phyloP scores from a whole-genome alignment of 64 coral and sea anemone species.

The Stichodactyla mertensii region DNA sequence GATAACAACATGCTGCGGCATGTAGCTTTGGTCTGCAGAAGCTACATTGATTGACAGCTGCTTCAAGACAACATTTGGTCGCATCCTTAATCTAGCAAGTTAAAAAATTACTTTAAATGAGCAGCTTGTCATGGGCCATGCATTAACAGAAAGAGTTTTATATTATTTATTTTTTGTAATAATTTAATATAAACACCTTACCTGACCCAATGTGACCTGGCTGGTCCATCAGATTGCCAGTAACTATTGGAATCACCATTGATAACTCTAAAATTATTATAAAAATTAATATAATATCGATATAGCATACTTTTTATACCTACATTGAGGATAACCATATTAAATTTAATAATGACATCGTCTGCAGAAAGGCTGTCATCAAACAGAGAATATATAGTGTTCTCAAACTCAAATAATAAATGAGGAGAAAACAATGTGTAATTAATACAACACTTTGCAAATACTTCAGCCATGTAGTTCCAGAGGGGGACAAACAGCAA shows the following conservation, averaged over 20 bases:
- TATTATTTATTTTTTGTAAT: not conserved
- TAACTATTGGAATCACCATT: conserved; percentile 91
- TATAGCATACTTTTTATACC: not conserved
- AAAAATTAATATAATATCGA: conserved; percentile 1
- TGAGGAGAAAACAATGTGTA: no score
- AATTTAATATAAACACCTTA: not conserved
- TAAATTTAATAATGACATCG: no score
- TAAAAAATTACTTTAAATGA: no score
- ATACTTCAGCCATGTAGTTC: no score
- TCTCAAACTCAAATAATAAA: no score
- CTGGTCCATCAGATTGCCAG: conserved; percentile 99
- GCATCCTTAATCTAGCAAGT: conserved; percentile 73
- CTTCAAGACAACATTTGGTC: conserved; percentile 97
- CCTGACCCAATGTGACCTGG: conserved; percentile 99
- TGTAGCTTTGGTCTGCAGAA: conserved; percentile 96
- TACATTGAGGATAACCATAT: not conserved
- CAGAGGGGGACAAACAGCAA: no score
- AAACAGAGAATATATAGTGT: no score
- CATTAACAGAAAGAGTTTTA: no score
- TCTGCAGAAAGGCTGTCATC: no score
- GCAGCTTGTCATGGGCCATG: no score
- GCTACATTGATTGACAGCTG: conserved; percentile 94
- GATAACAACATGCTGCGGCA: conserved; percentile 95
- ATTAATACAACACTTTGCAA: no score
- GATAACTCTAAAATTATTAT: conserved; percentile 45